Percentiles rank a stretch among this genome's conserved stretches.
Conservation (phyloP, 92 coral and sea anemone species). For the Heliopora coerulea region DNA sequence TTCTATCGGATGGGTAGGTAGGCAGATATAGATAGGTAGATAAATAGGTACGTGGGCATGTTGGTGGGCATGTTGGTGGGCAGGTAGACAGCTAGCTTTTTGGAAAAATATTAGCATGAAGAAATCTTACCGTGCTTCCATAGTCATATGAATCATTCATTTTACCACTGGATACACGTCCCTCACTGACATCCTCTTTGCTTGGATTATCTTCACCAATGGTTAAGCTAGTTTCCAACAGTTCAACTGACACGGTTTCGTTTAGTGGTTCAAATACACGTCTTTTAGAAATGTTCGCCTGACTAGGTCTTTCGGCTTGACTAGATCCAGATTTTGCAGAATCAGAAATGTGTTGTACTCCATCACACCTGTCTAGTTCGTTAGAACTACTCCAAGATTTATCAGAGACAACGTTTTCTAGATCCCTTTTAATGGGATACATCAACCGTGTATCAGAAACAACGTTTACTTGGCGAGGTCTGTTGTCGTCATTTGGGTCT, state of each 20-base stretch:
- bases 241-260: conserved; percentile 15
- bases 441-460: not conserved
- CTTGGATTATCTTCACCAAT: not conserved
- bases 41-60: no score
- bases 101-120: no score
- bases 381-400: not conserved
- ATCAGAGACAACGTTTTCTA: not conserved
- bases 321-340: not conserved
- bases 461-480: not conserved
- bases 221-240: not conserved
- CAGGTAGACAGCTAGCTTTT: no score
- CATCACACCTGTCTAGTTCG: not conserved
- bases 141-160: not conserved
- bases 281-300: not conserved
- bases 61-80: no score
- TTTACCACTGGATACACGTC: not conserved
- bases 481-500: no score
- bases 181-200: not conserved
- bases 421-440: not conserved
- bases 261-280: conserved; percentile 13
- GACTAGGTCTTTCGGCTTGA: not conserved
- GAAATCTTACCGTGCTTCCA: not conserved
- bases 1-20: no score
- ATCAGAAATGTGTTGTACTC: not conserved
- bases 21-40: no score